Evolutionary conservation across 2,888 invertebrate species (phyloP).

Genomic region (Hypomecis punctinalis): DNA sequence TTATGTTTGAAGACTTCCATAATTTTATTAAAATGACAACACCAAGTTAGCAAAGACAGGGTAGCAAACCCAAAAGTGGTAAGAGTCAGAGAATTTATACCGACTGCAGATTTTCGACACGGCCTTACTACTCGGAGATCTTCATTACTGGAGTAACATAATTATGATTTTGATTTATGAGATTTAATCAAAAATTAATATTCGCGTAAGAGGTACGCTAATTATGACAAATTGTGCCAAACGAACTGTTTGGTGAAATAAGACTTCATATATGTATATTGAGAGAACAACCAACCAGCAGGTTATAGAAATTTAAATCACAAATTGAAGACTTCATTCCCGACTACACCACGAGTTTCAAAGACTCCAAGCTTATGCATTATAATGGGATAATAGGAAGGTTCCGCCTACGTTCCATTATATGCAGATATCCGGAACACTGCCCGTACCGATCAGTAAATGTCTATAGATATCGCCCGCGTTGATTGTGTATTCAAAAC

Average conservation of each 20-base stretch:
- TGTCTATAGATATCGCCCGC: slow-evolving; percentile 56
- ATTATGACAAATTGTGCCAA: too few species aligned
- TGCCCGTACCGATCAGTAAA: slow-evolving; percentile 43
- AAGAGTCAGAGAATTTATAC: too few species aligned
- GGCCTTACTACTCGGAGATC: too few species aligned
- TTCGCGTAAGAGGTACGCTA: too few species aligned
- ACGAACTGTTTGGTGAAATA: too few species aligned
- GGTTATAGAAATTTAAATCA: slow-evolving; percentile 27
- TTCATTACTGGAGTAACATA: too few species aligned
- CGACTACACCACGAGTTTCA: slow-evolving; percentile 29
- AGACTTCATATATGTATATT: too few species aligned
- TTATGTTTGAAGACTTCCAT: slow-evolving; percentile 9
- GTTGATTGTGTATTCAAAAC: slow-evolving; percentile 16
- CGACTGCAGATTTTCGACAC: too few species aligned
- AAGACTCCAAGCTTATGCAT: slow-evolving; percentile 52
- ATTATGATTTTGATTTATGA: too few species aligned
- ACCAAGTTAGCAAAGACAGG: too few species aligned
- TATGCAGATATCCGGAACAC: slow-evolving; percentile 74
- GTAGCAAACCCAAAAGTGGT: too few species aligned
- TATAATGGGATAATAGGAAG: slow-evolving; percentile 68
- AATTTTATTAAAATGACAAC: slow-evolving; percentile 3
- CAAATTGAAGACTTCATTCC: slow-evolving; percentile 29
- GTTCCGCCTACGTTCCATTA: slow-evolving; percentile 75
- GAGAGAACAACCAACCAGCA: not conserved
- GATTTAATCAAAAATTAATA: too few species aligned